A percentile compares a stretch with the other conserved stretches of the same genome.
These are phyloP conservation scores for Mus caroli DNA, from an alignment of 2,797 vertebrate genomes.

Conservation along the genomic window DNA sequence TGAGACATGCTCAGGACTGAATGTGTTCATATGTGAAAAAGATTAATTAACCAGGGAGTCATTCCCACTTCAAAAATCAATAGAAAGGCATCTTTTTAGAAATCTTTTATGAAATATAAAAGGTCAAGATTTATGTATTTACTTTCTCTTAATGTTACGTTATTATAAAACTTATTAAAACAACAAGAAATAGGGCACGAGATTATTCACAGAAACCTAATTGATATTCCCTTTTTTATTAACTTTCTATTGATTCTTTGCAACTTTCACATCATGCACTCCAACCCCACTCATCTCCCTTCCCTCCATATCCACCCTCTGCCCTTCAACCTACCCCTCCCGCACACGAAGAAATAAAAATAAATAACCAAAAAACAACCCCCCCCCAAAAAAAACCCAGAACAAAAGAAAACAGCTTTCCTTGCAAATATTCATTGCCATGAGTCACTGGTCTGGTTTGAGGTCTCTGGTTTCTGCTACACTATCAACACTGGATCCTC, in stretches of 20 bases:
- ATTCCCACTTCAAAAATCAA: conserved; percentile 64
- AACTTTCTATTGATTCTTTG: background rate
- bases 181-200: conserved; percentile 45
- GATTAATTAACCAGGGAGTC: conserved; percentile 25
- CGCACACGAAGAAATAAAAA: no score
- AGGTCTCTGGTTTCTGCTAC: background rate
- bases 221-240: conserved; percentile 44
- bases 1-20: background rate
- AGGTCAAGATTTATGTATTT: conserved; percentile 48
- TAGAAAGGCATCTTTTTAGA: conserved; percentile 49
- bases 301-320: background rate
- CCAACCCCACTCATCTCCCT: background rate
- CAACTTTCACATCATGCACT: background rate
- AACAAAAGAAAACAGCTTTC: background rate
- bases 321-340: background rate
- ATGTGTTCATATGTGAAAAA: conserved; percentile 6
- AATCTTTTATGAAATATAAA: conserved; percentile 56
- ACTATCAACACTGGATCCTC: background rate
- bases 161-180: conserved; percentile 46
- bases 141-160: conserved; percentile 44
- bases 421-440: background rate
- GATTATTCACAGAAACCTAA: conserved; percentile 1
- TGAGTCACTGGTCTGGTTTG: background rate
- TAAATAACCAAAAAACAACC: no score
- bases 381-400: background rate